Evolutionary conservation across 2,888 invertebrate species (phyloP).

Genomic region (Cheilosia grossa): DNA sequence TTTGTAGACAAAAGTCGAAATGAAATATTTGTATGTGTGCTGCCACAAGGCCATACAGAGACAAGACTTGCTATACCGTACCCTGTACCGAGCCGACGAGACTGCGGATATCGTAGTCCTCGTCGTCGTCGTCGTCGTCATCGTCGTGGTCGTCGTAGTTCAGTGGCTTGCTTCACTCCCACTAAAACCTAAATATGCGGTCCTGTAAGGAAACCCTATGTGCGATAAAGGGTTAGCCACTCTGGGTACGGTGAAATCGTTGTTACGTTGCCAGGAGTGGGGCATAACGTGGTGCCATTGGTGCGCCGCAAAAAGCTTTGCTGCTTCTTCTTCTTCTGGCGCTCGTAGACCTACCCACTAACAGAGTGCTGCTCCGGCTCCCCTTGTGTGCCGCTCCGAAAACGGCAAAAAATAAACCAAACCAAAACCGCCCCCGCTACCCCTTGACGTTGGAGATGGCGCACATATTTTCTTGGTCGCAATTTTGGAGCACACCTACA

Average conservation of each 20-base stretch:
- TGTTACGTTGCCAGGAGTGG: slow-evolving; percentile 76
- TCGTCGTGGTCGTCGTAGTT: slow-evolving; percentile 81
- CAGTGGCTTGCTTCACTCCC: slow-evolving; percentile 82
- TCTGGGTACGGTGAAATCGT: slow-evolving; percentile 78
- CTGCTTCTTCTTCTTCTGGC: slow-evolving; percentile 78
- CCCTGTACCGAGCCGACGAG: slow-evolving; percentile 65
- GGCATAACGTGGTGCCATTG: slow-evolving; percentile 84
- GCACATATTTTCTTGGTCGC: slow-evolving; percentile 69
- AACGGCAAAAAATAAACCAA: slow-evolving; percentile 40
- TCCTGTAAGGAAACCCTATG: slow-evolving; percentile 84
- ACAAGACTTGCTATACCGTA: slow-evolving; percentile 22
- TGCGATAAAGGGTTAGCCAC: slow-evolving; percentile 84
- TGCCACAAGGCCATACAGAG: slow-evolving; percentile 35
- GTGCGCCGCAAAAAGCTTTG: slow-evolving; percentile 84
- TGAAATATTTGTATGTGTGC: slow-evolving; percentile 53
- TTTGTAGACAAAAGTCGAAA: slow-evolving; percentile 40
- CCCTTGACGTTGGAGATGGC: slow-evolving; percentile 32
- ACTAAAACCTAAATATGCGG: slow-evolving; percentile 84
- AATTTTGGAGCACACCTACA: slow-evolving; percentile 73
- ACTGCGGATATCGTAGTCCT: slow-evolving; percentile 81
- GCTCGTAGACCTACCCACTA: slow-evolving; percentile 72
- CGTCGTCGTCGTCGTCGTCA: slow-evolving; percentile 80
- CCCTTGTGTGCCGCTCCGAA: slow-evolving; percentile 18
- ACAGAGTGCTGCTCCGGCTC: slow-evolving; percentile 43
- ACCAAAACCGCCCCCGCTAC: slow-evolving; percentile 52